These are phyloP conservation scores for Acrossocheilus fasciatus DNA, from an alignment of 2,797 vertebrate genomes.

Conservation along the genomic window DNA sequence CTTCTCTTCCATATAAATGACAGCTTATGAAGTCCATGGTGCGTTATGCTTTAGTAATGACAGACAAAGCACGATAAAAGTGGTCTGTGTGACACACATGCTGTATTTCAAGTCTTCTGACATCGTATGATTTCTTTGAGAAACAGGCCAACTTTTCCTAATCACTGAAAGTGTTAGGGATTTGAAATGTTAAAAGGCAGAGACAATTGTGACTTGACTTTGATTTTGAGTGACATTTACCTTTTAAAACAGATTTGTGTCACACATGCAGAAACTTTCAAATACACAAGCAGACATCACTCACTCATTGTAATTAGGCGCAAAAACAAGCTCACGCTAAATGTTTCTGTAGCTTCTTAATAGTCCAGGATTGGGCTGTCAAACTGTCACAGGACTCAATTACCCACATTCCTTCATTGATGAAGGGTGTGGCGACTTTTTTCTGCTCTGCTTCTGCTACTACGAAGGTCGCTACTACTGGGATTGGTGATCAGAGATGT, in stretches of 20 bases:
- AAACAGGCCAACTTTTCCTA: background rate
- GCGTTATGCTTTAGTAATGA: background rate
- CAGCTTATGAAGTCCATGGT: no score
- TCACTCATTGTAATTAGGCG: constrained; percentile 3
- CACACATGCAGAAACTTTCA: background rate
- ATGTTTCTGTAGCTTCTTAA: background rate
- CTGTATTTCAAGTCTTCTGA: background rate
- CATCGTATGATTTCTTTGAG: background rate
- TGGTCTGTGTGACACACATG: no score
- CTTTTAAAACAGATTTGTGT: background rate
- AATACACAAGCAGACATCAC: background rate
- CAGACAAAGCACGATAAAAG: no score
- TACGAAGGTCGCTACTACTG: background rate
- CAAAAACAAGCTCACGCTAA: background rate
- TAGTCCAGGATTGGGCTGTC: background rate
- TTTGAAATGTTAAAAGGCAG: background rate
- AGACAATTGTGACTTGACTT: background rate
- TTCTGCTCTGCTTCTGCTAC: background rate
- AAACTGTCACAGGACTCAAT: background rate
- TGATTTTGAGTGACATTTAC: background rate
- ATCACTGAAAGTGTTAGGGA: background rate
- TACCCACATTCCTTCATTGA: constrained; percentile 11
- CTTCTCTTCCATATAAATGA: no score
- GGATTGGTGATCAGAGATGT: constrained; percentile 11
- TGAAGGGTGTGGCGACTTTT: background rate